Base-by-base conservation (phyloP, 1,140 invertebrate species). In the Eurosta solidaginis region DNA sequence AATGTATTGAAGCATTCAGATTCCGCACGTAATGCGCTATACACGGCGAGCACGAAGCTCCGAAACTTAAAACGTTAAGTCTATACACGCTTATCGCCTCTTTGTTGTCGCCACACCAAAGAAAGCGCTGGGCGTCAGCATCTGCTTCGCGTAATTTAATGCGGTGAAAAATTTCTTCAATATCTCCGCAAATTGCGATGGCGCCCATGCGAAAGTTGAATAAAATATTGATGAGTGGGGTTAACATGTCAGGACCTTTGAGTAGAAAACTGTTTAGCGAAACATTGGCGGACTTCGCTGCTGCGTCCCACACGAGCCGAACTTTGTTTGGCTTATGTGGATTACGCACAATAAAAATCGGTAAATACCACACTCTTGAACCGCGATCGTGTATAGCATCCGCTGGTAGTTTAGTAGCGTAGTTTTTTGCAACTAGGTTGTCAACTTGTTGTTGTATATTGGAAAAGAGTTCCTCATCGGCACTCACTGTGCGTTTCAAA, bases 1-100 rank as follows among this genome's bases (percentile, higher is more conserved):
- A 85, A 50, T 88, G 42, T 7, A 44, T 44, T 12, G 42, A 44
- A 7, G 42, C 42, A 44, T 88, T 52, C 75, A 78, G 40, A 85
- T 83, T 49, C 80, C 83, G 84, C 12, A 88, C 78, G 40, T 80
- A 86, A 25, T 86, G 73, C 0, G 86, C 84, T 4, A 81, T 79
- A 20, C 80, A 83, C 0, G 86, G 85, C 1, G 85, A 85, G 63
- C 83, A 86, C 3, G 81, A 82, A 44, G 82, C 81, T 63, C 82
- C 86, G 82, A 87, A 88, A 17, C 82, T 81, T 40, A 84, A 76
- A 3, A 76, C 79, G 12, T 54, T 74, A 79, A 75, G 44, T 42
- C 17, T 14, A 29, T 25, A 75, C 6, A 75, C 44, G 3, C n/a
- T 17, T 22, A 49, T 25, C 1, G 74, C 6, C 12, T 44, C 10